Evolutionary conservation across 2,113 vertebrate species (phyloP).

Genomic region (Symphodus melops): DNA sequence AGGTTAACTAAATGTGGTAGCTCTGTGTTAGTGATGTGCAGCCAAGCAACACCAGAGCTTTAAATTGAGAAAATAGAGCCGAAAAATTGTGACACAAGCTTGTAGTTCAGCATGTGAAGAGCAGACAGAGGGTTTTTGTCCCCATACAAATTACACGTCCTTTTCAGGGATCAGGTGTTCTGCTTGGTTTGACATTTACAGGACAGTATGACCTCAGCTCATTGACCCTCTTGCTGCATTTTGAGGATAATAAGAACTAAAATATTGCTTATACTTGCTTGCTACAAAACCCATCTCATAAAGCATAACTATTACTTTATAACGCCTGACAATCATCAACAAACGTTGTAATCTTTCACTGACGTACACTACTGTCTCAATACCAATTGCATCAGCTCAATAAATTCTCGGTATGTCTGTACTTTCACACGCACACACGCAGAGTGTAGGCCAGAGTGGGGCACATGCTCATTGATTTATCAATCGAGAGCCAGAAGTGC

Average conservation of each 20-base stretch:
- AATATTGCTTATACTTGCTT: not conserved
- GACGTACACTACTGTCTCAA: slow-evolving; percentile 5
- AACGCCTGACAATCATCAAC: not conserved
- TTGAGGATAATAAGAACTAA: slow-evolving; percentile 25
- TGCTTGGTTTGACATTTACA: slow-evolving; percentile 28
- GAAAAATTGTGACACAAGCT: not conserved
- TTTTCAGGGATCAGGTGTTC: slow-evolving; percentile 36
- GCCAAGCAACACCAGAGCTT: slow-evolving; percentile 39
- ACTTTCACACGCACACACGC: slow-evolving; percentile 36
- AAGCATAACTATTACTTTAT: not conserved
- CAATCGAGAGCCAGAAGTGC: slow-evolving; percentile 54
- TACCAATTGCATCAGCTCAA: slow-evolving; percentile 30
- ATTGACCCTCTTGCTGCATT: slow-evolving; percentile 1
- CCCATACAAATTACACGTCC: not conserved
- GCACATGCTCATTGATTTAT: slow-evolving; percentile 74
- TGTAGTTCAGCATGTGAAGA: too few species aligned
- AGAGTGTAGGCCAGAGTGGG: slow-evolving; percentile 15
- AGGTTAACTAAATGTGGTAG: slow-evolving; percentile 26
- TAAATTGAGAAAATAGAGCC: slow-evolving; percentile 32
- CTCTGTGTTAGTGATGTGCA: slow-evolving; percentile 13
- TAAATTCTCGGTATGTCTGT: slow-evolving; percentile 30
- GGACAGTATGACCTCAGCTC: slow-evolving; percentile 14
- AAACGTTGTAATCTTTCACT: not conserved
- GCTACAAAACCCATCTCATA: too few species aligned
- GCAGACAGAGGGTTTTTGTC: too few species aligned